Evolutionary conservation across 2,888 invertebrate species (phyloP).

Genomic region (Campoplex capitator): DNA sequence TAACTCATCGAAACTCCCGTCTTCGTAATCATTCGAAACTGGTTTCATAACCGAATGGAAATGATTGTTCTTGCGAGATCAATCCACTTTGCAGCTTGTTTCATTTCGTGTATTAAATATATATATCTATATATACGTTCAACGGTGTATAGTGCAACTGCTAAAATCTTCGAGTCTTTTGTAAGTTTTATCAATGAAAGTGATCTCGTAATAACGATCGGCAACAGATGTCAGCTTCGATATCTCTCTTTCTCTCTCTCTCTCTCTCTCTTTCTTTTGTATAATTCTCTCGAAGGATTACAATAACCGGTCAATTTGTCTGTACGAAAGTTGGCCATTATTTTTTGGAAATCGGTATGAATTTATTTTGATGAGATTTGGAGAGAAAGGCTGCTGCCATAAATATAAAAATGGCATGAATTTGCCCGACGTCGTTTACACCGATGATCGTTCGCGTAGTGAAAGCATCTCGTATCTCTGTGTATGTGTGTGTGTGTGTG

Average conservation of each 20-base stretch:
- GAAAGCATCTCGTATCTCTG: background rate
- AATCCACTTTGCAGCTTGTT: slow-evolving; percentile 56
- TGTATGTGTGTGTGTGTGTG: background rate
- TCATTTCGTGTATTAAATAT: background rate
- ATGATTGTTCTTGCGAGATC: slow-evolving; percentile 66
- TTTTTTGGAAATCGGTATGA: background rate
- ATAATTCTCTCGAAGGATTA: background rate
- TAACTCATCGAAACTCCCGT: slow-evolving; percentile 65
- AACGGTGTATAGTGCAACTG: background rate
- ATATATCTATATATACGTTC: background rate
- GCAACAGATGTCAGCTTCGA: slow-evolving; percentile 4
- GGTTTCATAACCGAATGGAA: slow-evolving; percentile 56
- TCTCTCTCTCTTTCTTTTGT: background rate
- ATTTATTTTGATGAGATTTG: slow-evolving; percentile 11
- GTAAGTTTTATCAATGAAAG: slow-evolving; percentile 39
- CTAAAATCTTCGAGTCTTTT: background rate
- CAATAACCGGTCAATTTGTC: slow-evolving; percentile 10
- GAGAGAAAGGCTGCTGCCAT: slow-evolving; percentile 1
- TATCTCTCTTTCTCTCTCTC: background rate
- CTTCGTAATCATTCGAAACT: slow-evolving; percentile 56
- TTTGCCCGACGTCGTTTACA: background rate
- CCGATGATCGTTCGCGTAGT: background rate
- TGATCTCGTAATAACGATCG: slow-evolving; percentile 35
- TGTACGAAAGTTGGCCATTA: background rate
- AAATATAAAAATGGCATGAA: background rate